Base-by-base conservation (phyloP, 2,888 invertebrate species). In the Timema cristinae region DNA sequence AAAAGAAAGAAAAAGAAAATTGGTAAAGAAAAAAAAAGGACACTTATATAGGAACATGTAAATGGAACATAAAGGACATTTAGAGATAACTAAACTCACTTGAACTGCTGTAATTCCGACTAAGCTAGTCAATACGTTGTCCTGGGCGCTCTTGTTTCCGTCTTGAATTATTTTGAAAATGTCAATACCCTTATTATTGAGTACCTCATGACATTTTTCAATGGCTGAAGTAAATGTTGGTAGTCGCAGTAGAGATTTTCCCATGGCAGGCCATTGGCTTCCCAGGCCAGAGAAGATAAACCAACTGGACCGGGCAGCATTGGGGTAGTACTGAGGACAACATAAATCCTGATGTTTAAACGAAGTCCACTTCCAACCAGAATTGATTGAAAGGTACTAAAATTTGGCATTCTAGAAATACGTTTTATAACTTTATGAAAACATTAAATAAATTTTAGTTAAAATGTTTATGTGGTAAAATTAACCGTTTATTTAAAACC, bases 211-310 rank as follows among this genome's bases (percentile, higher is more conserved):
- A 74, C 89, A 89, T 76, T 86, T 86, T 74, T 89, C 82, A 75
- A 95, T 89, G 15, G 93, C 89, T 67, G 88, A 84, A 52, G 88
- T 86, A 80, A 95, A 95, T 5, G 87, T 82, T 0, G 92, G 90
- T 50, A 95, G 85, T 76, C 85, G 83, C 88, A 95, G 88, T 67
- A 95, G 86, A 56, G 89, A 86, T 10, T 86, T 83, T 6, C 91
- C 95, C 93, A 96, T 94, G 75, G 91, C 90, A 11, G 89, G 83
- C 94, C 95, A 95, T 79, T 95, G 94, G 0, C 92, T 91, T 1
- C 94, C 94, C 93, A 97, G 93, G 51, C 95, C 95, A 70, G 95
- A 93, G 84, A 94, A 97, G 61, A 95, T 89, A 83, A 92, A 95
- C 89, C 95, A 95, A 1, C 95, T 84, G 2, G 95, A 93, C 0